phyloP scores from a whole-genome alignment of 1,140 invertebrate species.

The Harpegnathos saltator region DNA sequence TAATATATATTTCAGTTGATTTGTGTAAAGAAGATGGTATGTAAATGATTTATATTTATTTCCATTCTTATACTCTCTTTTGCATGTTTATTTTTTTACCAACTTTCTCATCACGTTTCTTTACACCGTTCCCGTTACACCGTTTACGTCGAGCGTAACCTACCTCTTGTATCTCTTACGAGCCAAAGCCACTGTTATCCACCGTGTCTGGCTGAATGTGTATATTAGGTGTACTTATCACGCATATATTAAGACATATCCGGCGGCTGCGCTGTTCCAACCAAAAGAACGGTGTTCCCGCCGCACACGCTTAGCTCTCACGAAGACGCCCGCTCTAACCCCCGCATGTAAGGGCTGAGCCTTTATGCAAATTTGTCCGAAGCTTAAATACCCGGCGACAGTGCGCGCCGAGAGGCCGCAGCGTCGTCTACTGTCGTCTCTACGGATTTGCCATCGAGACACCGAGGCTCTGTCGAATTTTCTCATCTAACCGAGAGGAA shows the following conservation, averaged over 20 bases:
- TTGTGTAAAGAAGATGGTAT: constrained; percentile 84
- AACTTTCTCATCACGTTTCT: constrained; percentile 67
- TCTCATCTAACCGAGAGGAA: background rate
- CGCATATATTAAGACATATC: constrained; percentile 7
- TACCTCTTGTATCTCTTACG: constrained; percentile 13
- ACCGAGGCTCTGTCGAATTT: background rate
- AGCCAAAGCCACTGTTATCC: constrained; percentile 32
- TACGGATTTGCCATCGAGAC: background rate
- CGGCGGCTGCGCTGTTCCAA: background rate
- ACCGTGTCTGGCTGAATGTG: constrained; percentile 46
- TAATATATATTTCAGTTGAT: constrained; percentile 83
- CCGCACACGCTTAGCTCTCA: constrained; percentile 1
- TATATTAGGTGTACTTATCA: background rate
- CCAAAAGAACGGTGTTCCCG: constrained; percentile 13
- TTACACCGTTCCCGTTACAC: constrained; percentile 58
- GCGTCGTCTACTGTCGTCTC: background rate
- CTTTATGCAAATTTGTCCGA: background rate
- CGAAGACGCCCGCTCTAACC: background rate
- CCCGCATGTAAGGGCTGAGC: background rate
- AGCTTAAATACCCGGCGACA: background rate
- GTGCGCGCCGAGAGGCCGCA: background rate
- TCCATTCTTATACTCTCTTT: constrained; percentile 75
- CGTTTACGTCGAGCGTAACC: constrained; percentile 33
- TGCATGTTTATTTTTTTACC: constrained; percentile 80
- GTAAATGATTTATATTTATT: constrained; percentile 82